A percentile compares a stretch with the other conserved stretches of the same genome.
phyloP scores from a whole-genome alignment of 2,113 vertebrate genomes.

The Plectropomus leopardus region DNA sequence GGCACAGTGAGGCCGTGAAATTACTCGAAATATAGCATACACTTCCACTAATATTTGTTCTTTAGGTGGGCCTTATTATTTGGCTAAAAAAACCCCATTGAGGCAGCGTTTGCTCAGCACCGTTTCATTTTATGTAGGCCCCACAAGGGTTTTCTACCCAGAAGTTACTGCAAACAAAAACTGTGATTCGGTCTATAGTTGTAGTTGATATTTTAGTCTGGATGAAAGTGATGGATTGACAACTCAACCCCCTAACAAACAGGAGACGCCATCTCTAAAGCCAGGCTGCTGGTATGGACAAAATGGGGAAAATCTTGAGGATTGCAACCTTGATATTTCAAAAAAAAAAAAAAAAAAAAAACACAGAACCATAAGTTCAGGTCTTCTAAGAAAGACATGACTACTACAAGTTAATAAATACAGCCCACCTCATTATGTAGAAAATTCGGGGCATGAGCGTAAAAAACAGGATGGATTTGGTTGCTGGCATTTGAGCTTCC shows the following conservation, averaged over 20 bases:
- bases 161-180: no score
- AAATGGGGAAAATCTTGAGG: background rate
- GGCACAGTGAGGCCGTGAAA: no score
- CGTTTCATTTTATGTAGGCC: no score
- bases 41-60: no score
- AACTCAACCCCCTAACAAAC: no score
- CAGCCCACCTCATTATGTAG: constrained; percentile 21
- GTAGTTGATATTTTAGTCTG: background rate
- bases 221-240: background rate
- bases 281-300: background rate
- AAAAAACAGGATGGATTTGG: constrained; percentile 29
- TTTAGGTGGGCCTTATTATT: no score
- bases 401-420: background rate
- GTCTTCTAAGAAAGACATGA: constrained; percentile 10
- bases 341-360: constrained; percentile 4
- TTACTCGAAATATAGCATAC: no score
- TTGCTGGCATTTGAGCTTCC: constrained; percentile 41
- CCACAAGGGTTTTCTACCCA: no score
- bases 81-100: no score
- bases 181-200: no score
- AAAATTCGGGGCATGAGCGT: constrained; percentile 22
- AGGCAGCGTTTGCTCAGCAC: no score
- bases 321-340: background rate
- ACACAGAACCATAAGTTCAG: background rate
- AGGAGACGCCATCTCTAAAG: background rate